Base-by-base conservation (phyloP, 1,140 invertebrate species). In the Sipha flava region DNA sequence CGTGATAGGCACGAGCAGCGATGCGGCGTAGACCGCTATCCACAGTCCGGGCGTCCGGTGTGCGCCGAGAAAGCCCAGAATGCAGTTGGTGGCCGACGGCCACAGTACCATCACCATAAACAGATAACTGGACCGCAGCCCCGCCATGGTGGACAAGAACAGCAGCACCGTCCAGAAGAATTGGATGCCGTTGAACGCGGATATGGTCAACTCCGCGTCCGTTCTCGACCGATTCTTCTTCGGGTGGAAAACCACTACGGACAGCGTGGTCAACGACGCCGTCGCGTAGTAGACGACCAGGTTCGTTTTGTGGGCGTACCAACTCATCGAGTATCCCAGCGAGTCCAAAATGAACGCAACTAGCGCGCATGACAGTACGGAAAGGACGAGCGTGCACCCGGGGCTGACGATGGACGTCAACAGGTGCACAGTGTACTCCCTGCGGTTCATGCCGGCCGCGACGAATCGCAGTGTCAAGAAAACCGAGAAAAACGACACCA, bases 401-500 rank as follows among this genome's bases (percentile, higher is more conserved):
- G 73, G 73, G 23, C n/a, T 37, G 1, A 40, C 16, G 0, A 57
- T 18, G 0, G 34, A 12, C 21, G 21, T 37, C 40, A 77, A 77
- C 12, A 77, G 6, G 21, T 77, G 34, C 26, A 59, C 12, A 6
- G 34, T 54, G 31, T 77, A 77, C 10, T 54, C 21, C 0, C 49
- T 40, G 14, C 49, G 73, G 23, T 57, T 77, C 73, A 77, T 77
- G 3, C 73, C 49, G 47, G 10, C 49, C 14, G 73, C 26, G 2
- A 34, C 40, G 14, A 54, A 40, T 16, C 16, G 23, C 0, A 57
- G 26, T 14, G 73, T 59, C 49, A 77, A 18, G 43, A 77, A 54
- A 5, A 77, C 26, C 12, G 73, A 77, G 40, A 77, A 54, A 3
- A 77, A 77, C n/a, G 72, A 75, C 49, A 57, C 6, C 31, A 77